A percentile compares a stretch with the other conserved stretches of the same genome.
phyloP scores from a whole-genome alignment of 2,113 vertebrate genomes.

The Lucifuga dentata region DNA sequence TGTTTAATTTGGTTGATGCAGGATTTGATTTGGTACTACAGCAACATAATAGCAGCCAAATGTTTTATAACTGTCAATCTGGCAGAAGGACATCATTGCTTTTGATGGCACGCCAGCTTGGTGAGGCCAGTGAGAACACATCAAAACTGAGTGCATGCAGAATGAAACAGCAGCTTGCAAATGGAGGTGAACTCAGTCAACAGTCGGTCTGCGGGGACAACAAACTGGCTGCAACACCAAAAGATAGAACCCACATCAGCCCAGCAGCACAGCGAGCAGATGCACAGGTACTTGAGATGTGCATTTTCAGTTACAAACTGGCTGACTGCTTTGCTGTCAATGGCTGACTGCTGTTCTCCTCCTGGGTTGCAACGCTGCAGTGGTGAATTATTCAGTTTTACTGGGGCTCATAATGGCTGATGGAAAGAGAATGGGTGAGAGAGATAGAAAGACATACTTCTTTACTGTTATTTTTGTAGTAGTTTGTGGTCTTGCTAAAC shows the following conservation, averaged over 20 bases:
- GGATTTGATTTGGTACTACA: neutral
- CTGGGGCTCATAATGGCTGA: constrained; percentile 67
- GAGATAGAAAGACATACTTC: constrained; percentile 10
- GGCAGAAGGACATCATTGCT: constrained; percentile 5
- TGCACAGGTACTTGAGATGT: constrained; percentile 54
- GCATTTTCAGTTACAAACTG: constrained; percentile 57
- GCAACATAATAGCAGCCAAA: constrained; percentile 1
- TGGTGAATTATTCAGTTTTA: constrained; percentile 77
- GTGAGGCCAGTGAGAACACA: constrained; percentile 8
- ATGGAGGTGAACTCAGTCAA: constrained; percentile 7
- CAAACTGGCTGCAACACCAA: constrained; percentile 33
- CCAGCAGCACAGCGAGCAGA: constrained; percentile 31
- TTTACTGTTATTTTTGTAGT: constrained; percentile 20
- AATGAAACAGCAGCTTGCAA: constrained; percentile 16
- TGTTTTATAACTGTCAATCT: neutral
- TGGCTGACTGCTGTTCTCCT: constrained; percentile 49
- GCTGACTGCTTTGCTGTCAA: constrained; percentile 52
- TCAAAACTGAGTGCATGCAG: constrained; percentile 14
- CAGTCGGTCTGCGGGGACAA: constrained; percentile 7
- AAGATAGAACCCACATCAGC: constrained; percentile 19
- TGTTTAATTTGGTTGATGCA: neutral
- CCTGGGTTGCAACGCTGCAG: constrained; percentile 54
- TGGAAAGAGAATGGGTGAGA: constrained; percentile 51
- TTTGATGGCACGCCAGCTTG: neutral
- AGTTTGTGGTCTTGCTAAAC: constrained; percentile 11